phyloP scores from a whole-genome alignment of 2,888 invertebrate genomes.

The Bellardia bayeri region DNA sequence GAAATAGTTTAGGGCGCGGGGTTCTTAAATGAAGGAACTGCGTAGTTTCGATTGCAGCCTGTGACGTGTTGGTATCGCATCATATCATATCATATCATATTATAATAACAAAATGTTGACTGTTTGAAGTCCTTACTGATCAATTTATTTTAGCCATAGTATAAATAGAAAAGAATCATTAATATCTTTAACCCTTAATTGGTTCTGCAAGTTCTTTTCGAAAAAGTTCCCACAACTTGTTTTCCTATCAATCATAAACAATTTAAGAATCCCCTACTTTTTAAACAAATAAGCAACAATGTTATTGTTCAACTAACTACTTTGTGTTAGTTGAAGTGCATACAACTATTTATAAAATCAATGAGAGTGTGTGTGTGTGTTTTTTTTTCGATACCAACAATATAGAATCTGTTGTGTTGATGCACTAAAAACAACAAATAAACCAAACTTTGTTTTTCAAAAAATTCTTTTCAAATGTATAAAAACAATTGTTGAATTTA shows the following conservation, averaged over 20 bases:
- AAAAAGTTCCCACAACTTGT: no score
- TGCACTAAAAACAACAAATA: constrained; percentile 24
- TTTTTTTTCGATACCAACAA: constrained; percentile 40
- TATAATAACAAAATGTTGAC: no score
- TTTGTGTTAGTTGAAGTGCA: constrained; percentile 66
- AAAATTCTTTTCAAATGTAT: constrained; percentile 40
- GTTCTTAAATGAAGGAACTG: constrained; percentile 3
- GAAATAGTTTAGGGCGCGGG: neutral
- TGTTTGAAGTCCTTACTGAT: no score
- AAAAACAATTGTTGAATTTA: constrained; percentile 58
- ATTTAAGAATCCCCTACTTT: constrained; percentile 5
- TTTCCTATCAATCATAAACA: no score
- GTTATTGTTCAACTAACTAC: constrained; percentile 64
- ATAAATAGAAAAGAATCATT: no score
- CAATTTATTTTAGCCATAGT: no score
- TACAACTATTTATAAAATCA: constrained; percentile 68
- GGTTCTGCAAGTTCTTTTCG: no score
- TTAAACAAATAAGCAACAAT: constrained; percentile 60
- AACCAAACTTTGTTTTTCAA: constrained; percentile 39
- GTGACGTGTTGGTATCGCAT: no score
- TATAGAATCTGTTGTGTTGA: constrained; percentile 44
- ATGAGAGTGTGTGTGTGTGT: constrained; percentile 14
- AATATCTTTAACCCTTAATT: no score
- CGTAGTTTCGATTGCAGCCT: neutral
- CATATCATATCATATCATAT: no score